These are phyloP conservation scores for Gerris buenoi DNA, from an alignment of 1,140 invertebrate species.

Conservation along the genomic window DNA sequence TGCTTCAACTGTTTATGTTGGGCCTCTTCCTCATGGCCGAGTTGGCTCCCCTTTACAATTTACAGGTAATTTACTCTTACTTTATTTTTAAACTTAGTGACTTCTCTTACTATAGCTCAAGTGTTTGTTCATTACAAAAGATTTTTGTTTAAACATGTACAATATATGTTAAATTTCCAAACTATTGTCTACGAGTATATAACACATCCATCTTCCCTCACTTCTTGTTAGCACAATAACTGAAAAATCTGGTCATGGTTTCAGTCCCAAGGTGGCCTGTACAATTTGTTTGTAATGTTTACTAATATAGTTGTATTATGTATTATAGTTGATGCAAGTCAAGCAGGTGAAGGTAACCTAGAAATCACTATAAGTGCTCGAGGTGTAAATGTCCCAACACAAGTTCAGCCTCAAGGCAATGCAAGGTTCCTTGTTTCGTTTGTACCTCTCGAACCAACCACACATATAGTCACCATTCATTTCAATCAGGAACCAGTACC, in stretches of 20 bases:
- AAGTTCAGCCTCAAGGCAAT: slow-evolving; percentile 86
- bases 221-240: too few relatives aligned
- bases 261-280: too few relatives aligned
- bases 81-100: too few relatives aligned
- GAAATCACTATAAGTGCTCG: slow-evolving; percentile 91
- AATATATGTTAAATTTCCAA: not conserved
- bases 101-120: too few relatives aligned
- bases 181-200: too few relatives aligned
- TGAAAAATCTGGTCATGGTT: too few relatives aligned
- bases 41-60: slow-evolving; percentile 79
- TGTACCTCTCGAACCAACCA: slow-evolving; percentile 78
- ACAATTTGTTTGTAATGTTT: too few relatives aligned
- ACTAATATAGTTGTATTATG: too few relatives aligned
- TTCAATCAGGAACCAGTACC: slow-evolving; percentile 79
- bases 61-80: slow-evolving; percentile 41
- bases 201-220: too few relatives aligned
- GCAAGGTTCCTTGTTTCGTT: slow-evolving; percentile 88
- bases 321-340: slow-evolving; percentile 84
- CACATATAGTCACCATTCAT: slow-evolving; percentile 88
- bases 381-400: slow-evolving; percentile 87
- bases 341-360: slow-evolving; percentile 93
- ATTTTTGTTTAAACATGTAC: too few relatives aligned
- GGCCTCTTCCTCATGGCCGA: slow-evolving; percentile 58
- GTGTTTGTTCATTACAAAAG: too few relatives aligned
- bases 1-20: slow-evolving; percentile 72